Evolutionary conservation across 2,797 vertebrate species (phyloP).

Genomic region (Chaunax sp.): DNA sequence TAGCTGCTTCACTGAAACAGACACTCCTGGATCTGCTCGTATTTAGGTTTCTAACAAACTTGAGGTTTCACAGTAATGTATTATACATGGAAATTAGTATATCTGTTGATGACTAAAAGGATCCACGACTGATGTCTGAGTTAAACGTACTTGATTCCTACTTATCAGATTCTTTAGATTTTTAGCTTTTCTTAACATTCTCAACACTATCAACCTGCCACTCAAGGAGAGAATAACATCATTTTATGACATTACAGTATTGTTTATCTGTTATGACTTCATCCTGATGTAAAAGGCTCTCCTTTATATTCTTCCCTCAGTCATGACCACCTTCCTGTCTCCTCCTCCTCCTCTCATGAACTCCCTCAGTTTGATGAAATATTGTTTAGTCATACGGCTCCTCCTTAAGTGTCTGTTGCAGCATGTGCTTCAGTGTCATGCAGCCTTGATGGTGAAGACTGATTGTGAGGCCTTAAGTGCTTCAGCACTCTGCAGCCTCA

Average conservation of each 20-base stretch:
- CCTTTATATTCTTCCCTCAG: not conserved
- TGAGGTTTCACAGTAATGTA: not conserved
- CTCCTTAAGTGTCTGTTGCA: not conserved
- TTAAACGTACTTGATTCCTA: not conserved
- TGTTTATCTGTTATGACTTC: not conserved
- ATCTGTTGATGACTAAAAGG: not conserved
- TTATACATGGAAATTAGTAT: not conserved
- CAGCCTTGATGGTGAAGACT: not conserved
- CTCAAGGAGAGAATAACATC: not conserved
- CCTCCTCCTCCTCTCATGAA: not conserved
- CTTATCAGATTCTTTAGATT: slow-evolving; percentile 4
- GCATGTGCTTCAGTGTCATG: slow-evolving; percentile 11
- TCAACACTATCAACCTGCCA: not conserved
- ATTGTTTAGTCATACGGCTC: not conserved
- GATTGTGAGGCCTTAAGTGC: not conserved
- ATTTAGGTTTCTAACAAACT: not conserved
- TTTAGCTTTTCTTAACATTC: not conserved
- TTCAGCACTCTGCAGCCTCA: not conserved
- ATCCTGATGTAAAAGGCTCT: not conserved
- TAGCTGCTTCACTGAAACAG: slow-evolving; percentile 28
- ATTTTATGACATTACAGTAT: not conserved
- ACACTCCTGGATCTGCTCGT: slow-evolving; percentile 15
- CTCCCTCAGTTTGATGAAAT: not conserved
- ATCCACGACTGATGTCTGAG: not conserved
- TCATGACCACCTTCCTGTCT: not conserved